phyloP scores from a whole-genome alignment of 2,888 invertebrate species.

The Euzophera pinguis region DNA sequence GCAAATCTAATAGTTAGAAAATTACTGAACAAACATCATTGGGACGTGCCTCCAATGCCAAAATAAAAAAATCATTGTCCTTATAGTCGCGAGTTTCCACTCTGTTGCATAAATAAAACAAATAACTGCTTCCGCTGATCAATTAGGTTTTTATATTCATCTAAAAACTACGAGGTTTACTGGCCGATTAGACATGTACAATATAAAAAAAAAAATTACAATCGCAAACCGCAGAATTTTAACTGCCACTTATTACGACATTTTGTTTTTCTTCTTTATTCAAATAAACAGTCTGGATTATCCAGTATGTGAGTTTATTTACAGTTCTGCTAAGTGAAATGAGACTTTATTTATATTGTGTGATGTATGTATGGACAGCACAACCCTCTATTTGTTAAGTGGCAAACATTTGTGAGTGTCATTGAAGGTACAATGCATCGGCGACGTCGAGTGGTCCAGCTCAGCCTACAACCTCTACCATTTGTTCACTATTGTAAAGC shows the following conservation, averaged over 20 bases:
- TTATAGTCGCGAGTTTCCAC: constrained; percentile 29
- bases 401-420: constrained; percentile 67
- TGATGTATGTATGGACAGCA: constrained; percentile 30
- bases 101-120: constrained; percentile 45
- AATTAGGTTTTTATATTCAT: constrained; percentile 61
- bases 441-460: constrained; percentile 48
- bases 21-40: neutral
- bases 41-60: constrained; percentile 9
- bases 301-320: neutral
- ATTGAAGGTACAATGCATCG: constrained; percentile 59
- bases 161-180: constrained; percentile 55
- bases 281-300: constrained; percentile 7
- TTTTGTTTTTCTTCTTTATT: constrained; percentile 13
- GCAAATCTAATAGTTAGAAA: neutral
- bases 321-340: constrained; percentile 14
- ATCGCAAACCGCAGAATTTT: constrained; percentile 34
- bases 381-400: constrained; percentile 44
- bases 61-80: constrained; percentile 26
- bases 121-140: constrained; percentile 62
- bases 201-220: constrained; percentile 43
- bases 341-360: constrained; percentile 17
- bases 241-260: constrained; percentile 14
- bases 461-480: constrained; percentile 37
- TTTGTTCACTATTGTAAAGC: constrained; percentile 25
- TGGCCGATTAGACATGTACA: constrained; percentile 60